A percentile compares a stretch with the other conserved stretches of the same genome.
Evolutionary conservation across 1,140 invertebrate genomes (phyloP).

Genomic region (Lethocerus indicus): DNA sequence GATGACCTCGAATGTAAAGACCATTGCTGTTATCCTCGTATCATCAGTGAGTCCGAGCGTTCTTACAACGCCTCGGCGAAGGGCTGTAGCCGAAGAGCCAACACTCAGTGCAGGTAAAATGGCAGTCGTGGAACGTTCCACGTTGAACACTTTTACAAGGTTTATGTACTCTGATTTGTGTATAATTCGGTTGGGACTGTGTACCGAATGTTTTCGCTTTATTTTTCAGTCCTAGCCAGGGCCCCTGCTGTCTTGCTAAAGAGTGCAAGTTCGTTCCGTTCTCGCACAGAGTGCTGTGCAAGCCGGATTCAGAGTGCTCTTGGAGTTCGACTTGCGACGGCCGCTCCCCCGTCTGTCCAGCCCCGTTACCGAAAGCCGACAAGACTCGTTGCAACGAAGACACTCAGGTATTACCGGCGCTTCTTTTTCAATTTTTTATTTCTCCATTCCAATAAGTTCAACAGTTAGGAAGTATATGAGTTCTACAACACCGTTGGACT

Average conservation of each 20-base stretch:
- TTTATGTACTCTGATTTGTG: background rate
- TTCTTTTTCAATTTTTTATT: no score
- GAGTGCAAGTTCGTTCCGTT: conserved; percentile 62
- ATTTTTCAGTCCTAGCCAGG: conserved; percentile 74
- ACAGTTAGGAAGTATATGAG: no score
- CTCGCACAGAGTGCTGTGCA: conserved; percentile 49
- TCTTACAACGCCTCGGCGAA: conserved; percentile 52
- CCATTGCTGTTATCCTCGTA: conserved; percentile 82
- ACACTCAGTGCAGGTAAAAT: conserved; percentile 63
- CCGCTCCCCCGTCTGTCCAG: conserved; percentile 68
- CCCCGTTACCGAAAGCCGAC: conserved; percentile 52
- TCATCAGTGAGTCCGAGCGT: conserved; percentile 48
- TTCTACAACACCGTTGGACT: conserved; percentile 56
- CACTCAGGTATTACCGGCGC: conserved; percentile 43
- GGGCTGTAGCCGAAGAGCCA: conserved; percentile 43
- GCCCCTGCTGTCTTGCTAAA: conserved; percentile 78
- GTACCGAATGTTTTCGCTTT: conserved; percentile 3
- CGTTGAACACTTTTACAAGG: no score
- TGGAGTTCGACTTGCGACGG: conserved; percentile 73
- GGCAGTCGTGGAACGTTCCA: background rate
- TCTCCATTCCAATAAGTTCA: no score
- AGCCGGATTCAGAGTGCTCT: conserved; percentile 76
- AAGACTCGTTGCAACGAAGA: conserved; percentile 74
- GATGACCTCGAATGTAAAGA: conserved; percentile 84
- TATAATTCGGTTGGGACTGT: no score